phyloP scores from a whole-genome alignment of 2,113 vertebrate species.

The Gymnorhina tibicen region DNA sequence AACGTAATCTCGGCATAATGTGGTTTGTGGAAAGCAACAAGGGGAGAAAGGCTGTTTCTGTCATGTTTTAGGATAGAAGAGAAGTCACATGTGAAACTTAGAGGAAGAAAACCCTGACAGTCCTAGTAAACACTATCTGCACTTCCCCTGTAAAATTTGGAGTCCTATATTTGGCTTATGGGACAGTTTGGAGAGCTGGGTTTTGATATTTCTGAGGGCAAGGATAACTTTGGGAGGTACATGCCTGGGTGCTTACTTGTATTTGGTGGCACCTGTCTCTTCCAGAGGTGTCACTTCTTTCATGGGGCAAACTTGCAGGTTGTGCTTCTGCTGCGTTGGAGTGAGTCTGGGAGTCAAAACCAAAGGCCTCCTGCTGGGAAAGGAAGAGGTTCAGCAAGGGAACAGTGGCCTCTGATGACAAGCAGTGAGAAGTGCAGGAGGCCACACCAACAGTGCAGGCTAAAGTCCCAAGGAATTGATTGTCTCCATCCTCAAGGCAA shows the following conservation, averaged over 20 bases:
- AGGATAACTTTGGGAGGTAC: background rate
- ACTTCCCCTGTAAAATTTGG: background rate
- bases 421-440: conserved; percentile 22
- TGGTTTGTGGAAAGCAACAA: background rate
- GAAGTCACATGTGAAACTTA: background rate
- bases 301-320: background rate
- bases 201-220: background rate
- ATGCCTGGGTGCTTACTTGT: background rate
- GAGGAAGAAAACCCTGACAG: background rate
- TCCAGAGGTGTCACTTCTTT: background rate
- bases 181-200: background rate
- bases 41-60: background rate
- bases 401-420: conserved; percentile 61
- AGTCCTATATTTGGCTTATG: background rate
- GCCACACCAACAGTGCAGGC: background rate
- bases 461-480: background rate
- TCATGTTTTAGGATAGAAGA: background rate
- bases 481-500: background rate
- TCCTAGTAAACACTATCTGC: background rate
- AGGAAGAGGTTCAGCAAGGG: background rate
- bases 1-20: background rate
- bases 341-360: background rate
- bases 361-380: background rate
- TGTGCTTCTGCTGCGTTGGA: background rate
- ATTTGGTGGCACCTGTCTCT: background rate